Percentiles rank a stretch among this genome's conserved stretches.
Conservation (phyloP, 1,140 invertebrate species). For the Phenacoccus solenopsis region DNA sequence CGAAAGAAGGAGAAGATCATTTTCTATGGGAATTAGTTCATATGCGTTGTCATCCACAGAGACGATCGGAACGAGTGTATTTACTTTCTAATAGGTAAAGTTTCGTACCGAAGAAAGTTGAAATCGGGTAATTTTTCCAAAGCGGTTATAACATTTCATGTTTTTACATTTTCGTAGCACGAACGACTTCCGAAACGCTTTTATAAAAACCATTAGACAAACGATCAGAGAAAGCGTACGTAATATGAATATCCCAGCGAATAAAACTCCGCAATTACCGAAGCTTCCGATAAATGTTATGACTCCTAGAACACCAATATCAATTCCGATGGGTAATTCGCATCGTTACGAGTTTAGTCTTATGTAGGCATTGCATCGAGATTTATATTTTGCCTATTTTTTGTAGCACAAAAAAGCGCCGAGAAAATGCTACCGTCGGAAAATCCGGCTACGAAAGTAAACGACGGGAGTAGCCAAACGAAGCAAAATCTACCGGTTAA, state of each 20-base stretch:
- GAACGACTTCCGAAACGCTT: conserved; percentile 86
- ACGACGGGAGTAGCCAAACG: neutral
- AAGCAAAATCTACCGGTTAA: conserved; percentile 27
- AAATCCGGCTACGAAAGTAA: neutral
- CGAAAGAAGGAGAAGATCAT: conserved; percentile 86
- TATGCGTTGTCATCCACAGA: conserved; percentile 78
- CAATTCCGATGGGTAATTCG: neutral
- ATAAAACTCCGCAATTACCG: conserved; percentile 35
- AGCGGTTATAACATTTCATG: neutral
- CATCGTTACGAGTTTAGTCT: neutral
- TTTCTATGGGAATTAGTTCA: conserved; percentile 96
- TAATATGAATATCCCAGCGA: conserved; percentile 84
- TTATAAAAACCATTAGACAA: conserved; percentile 89
- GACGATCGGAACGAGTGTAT: conserved; percentile 91
- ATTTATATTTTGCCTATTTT: neutral
- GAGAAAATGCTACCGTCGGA: neutral
- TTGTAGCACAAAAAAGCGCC: neutral
- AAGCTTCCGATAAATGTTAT: neutral
- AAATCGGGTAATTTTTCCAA: neutral
- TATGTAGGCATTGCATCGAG: too few relatives aligned
- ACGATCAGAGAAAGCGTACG: conserved; percentile 89
- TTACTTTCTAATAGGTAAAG: conserved; percentile 84
- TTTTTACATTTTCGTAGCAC: conserved; percentile 47
- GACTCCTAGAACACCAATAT: neutral
- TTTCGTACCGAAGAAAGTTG: neutral